phyloP scores from a whole-genome alignment of 64 coral and sea anemone genomes.

The Actinia equina region DNA sequence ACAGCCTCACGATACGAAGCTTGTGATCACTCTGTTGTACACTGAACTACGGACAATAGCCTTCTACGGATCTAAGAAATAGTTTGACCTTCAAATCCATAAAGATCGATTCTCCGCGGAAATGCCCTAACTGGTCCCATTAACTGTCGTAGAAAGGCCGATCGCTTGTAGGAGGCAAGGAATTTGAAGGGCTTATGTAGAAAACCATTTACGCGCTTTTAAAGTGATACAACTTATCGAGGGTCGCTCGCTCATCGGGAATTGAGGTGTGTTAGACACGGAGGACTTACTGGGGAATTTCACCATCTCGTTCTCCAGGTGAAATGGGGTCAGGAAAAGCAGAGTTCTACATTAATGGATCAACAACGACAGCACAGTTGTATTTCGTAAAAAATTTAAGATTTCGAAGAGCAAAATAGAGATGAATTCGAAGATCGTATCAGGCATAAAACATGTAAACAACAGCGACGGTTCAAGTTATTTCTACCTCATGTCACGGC shows the following conservation, averaged over 20 bases:
- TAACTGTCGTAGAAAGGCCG: not conserved
- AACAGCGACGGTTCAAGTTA: conserved; percentile 1
- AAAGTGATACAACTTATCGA: conserved; percentile 19
- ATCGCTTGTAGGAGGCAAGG: not conserved
- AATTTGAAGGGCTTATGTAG: conserved; percentile 1
- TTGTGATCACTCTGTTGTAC: not conserved
- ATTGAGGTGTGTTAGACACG: conserved; percentile 16
- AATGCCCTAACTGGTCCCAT: conserved; percentile 21
- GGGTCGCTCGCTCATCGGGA: conserved; percentile 9
- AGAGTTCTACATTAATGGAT: not conserved
- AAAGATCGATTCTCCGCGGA: conserved; percentile 16
- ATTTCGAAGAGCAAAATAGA: not conserved
- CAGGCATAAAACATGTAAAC: conserved; percentile 29
- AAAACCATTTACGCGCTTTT: conserved; percentile 9
- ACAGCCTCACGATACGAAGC: conserved; percentile 1
- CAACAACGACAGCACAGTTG: not conserved
- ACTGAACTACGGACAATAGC: conserved; percentile 10
- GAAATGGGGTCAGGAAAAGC: conserved; percentile 1
- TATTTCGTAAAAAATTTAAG: not conserved
- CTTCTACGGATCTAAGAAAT: conserved; percentile 6
- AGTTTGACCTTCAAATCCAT: conserved; percentile 25
- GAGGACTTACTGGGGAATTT: not conserved
- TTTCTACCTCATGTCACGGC: conserved; percentile 15
- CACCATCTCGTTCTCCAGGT: not conserved
- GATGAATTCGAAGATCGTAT: conserved; percentile 21